Evolutionary conservation across 2,113 vertebrate species (phyloP), one percentile per base, ranked within the genome.

Genomic region (Eurypyga helias): DNA sequence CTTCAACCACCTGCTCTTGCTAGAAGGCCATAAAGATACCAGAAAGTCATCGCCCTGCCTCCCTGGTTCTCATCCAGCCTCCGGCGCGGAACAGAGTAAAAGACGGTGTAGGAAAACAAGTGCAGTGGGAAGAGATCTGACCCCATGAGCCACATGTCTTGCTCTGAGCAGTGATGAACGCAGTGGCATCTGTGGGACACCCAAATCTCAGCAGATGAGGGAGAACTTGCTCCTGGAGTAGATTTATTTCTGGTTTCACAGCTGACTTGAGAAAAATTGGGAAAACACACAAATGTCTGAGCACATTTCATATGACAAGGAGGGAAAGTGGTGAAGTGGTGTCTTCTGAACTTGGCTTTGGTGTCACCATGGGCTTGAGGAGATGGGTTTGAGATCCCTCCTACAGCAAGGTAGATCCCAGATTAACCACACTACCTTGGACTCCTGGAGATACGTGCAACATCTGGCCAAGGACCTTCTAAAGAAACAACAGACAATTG

Each of bases 1-100:
- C 62, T 33, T 79, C 61, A 71, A 69, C 21, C 57, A 92, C 66
- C 82, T 89, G 65, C 34, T 95, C 57, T 71, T 93, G 51, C 38
- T 83, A 60, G 57, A 91, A 77, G 81, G 77, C 49, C 28, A 5
- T 48, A n/a, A 71, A 76, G 36, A 36, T 10, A 33, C 15, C 17
- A 29, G 46, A 52, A 81, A 83, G 33, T 79, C 54, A 17, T 34
- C 4, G 60, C 41, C 8, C 78, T 71, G 60, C 17, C 26, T 94
- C 21, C 10, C 19, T 36, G 46, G 26, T 67, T 85, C 33, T 76
- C 65, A 72, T 36, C 61, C 83, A 90, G 57, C 24, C 43, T 49
- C 24, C 29, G 31, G 1, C 7, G 38, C 43, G 62, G 34, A 31
- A 14, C 49, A 43, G 33, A 89, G 52, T 11, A 86, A 28, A 72